Percentiles rank a stretch among this genome's conserved stretches.
Evolutionary conservation across 1,140 invertebrate species (phyloP).

Genomic region (Zaprionus vittiger): DNA sequence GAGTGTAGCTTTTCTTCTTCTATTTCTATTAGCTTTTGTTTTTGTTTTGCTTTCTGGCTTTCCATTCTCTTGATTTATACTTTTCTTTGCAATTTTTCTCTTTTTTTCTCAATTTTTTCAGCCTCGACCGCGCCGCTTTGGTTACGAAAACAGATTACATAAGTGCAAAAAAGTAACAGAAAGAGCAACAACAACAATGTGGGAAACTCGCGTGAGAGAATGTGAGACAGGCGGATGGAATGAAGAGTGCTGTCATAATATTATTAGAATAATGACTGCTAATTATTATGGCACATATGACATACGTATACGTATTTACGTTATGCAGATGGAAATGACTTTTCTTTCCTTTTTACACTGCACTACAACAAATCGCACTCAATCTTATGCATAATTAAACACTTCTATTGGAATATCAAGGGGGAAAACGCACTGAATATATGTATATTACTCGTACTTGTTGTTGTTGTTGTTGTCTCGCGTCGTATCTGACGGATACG

Average conservation of each 20-base stretch:
- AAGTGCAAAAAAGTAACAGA: conserved; percentile 57
- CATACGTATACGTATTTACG: conserved; percentile 4
- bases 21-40: conserved; percentile 51
- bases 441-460: conserved; percentile 55
- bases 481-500: conserved; percentile 74
- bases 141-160: conserved; percentile 82
- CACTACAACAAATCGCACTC: background rate
- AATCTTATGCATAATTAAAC: background rate
- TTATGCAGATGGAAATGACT: background rate
- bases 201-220: conserved; percentile 54
- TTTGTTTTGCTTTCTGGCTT: conserved; percentile 17
- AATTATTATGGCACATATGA: conserved; percentile 20
- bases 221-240: background rate
- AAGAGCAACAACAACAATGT: conserved; percentile 19
- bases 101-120: no score
- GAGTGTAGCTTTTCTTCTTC: conserved; percentile 5
- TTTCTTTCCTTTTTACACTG: background rate
- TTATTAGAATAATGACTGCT: conserved; percentile 16
- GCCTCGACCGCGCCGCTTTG: conserved; percentile 47
- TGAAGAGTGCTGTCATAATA: conserved; percentile 24
- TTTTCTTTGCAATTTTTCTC: conserved; percentile 66
- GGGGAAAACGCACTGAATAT: conserved; percentile 68
- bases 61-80: conserved; percentile 48
- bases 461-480: conserved; percentile 52
- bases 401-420: background rate